Conservation (phyloP, 1,140 invertebrate species). For the Polypedilum vanderplanki region DNA sequence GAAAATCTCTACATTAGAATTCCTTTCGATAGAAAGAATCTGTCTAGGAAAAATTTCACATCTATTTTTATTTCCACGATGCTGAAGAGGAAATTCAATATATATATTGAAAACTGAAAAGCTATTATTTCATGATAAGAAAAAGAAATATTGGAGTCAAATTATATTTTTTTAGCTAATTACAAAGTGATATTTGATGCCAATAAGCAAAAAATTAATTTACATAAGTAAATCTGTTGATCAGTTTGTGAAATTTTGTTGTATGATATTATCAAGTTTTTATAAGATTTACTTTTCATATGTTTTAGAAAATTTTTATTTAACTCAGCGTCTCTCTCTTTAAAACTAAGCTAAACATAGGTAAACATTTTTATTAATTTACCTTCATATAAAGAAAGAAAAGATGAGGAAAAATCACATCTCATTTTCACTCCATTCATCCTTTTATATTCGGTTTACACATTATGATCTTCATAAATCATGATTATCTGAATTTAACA, state of each 20-base stretch:
- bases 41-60: not conserved
- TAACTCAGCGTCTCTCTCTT: constrained; percentile 69
- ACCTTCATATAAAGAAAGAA: constrained; percentile 78
- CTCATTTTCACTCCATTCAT: constrained; percentile 33
- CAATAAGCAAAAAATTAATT: constrained; percentile 1
- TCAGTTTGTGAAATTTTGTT: too few species aligned
- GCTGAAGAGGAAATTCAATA: not conserved
- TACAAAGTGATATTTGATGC: not conserved
- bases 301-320: constrained; percentile 44
- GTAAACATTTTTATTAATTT: too few species aligned
- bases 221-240: not conserved
- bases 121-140: not conserved
- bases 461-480: not conserved
- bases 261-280: not conserved
- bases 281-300: not conserved
- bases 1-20: not conserved
- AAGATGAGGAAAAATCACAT: constrained; percentile 78
- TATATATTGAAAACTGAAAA: too few species aligned
- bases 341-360: too few species aligned
- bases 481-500: not conserved
- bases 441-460: not conserved
- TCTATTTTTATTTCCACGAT: not conserved
- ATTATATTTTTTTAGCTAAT: not conserved
- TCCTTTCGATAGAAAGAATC: not conserved
- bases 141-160: not conserved